Evolutionary conservation across 53 echinoderm and acorn worm genomes (phyloP).

Genomic region (Paracentrotus lividus): DNA sequence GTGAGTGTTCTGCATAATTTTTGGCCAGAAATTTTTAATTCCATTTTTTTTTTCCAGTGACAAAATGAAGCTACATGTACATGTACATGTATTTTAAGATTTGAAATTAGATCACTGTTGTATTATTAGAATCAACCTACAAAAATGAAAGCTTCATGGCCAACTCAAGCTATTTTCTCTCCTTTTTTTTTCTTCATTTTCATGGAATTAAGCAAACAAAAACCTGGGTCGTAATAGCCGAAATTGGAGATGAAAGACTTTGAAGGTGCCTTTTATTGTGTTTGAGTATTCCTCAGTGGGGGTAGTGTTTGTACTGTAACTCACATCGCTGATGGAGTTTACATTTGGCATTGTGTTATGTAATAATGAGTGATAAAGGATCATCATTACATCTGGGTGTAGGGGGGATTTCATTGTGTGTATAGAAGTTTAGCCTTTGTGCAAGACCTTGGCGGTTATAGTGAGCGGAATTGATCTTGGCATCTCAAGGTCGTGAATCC

Average conservation of each 20-base stretch:
- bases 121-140: not conserved
- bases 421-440: slow-evolving; percentile 6
- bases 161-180: not conserved
- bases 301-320: slow-evolving; percentile 63
- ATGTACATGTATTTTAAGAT: not conserved
- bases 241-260: not conserved
- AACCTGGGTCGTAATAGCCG: not conserved
- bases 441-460: slow-evolving; percentile 32
- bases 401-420: slow-evolving; percentile 28
- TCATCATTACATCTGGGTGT: slow-evolving; percentile 34
- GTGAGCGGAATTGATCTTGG: slow-evolving; percentile 21
- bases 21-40: too few relatives aligned
- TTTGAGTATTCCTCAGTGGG: slow-evolving; percentile 43
- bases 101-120: not conserved
- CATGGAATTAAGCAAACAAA: not conserved
- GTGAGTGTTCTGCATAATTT: too few relatives aligned
- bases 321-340: slow-evolving; percentile 64
- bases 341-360: slow-evolving; percentile 59
- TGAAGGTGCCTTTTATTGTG: slow-evolving; percentile 59
- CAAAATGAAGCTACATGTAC: not conserved
- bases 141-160: not conserved
- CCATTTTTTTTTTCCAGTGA: not conserved
- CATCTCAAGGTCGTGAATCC: not conserved
- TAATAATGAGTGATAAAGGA: slow-evolving; percentile 67
- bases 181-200: not conserved